phyloP scores from a whole-genome alignment of 2,113 vertebrate genomes.

The Lamprotornis superbus region DNA sequence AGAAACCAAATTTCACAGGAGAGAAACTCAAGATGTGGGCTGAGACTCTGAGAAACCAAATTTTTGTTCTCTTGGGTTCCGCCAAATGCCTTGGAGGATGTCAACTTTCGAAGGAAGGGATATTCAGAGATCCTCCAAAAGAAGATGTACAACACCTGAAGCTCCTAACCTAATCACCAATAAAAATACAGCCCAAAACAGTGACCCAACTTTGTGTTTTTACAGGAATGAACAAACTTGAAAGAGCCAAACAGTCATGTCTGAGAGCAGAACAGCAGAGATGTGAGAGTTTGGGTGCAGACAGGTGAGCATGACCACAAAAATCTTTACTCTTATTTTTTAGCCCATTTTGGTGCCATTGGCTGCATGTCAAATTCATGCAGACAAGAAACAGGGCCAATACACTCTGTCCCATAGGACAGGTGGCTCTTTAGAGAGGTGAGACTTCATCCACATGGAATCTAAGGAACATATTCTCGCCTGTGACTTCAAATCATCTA shows the following conservation, averaged over 20 bases:
- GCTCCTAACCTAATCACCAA: background rate
- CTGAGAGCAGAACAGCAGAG: background rate
- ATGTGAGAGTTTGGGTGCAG: background rate
- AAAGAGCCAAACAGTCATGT: background rate
- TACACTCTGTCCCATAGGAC: background rate
- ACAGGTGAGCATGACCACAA: background rate
- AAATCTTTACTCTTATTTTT: background rate
- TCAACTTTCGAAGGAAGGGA: accelerated
- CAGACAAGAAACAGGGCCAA: background rate
- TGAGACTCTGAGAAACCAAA: background rate
- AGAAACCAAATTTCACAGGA: background rate
- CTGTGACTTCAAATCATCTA: background rate
- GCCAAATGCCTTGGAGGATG: background rate
- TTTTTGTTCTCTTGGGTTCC: background rate
- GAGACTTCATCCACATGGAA: background rate
- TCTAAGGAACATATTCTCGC: background rate
- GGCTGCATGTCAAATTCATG: background rate
- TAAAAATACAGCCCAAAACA: background rate
- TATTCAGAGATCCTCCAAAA: background rate
- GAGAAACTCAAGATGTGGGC: background rate
- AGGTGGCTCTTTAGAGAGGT: background rate
- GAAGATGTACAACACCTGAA: background rate
- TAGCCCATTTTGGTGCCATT: background rate
- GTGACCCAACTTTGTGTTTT: accelerated
- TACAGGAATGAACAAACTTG: background rate